A percentile compares a stretch with the other conserved stretches of the same genome.
These are phyloP conservation scores for Schizopygopsis pylzovi DNA, from an alignment of 2,797 vertebrate genomes.

Conservation along the genomic window DNA sequence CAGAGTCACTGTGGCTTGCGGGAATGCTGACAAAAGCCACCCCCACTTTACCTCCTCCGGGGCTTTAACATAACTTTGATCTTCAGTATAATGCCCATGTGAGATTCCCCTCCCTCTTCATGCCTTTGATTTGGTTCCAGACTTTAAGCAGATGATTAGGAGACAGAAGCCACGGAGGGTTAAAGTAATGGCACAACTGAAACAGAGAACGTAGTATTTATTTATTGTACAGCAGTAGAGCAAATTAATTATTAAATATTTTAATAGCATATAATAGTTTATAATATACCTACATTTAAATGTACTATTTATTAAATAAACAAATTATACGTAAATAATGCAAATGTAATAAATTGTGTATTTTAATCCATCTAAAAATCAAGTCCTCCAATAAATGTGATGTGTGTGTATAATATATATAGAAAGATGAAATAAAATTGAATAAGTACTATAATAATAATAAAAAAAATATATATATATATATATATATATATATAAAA, in stretches of 20 bases:
- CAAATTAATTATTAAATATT: background rate
- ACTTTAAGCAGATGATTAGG: constrained; percentile 78
- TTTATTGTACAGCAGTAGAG: background rate
- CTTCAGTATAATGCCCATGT: constrained; percentile 73
- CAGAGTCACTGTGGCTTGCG: constrained; percentile 70
- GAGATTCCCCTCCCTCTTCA: constrained; percentile 51
- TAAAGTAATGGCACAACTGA: constrained; percentile 71
- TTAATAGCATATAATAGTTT: background rate
- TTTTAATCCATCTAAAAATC: background rate
- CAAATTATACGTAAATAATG: background rate
- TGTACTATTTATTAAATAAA: too few relatives aligned
- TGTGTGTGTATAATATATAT: background rate
- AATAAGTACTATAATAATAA: too few relatives aligned
- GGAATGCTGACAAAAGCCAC: constrained; percentile 68
- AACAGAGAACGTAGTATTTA: background rate
- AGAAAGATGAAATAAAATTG: background rate
- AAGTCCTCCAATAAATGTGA: background rate
- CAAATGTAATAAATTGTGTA: background rate
- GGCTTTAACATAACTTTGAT: constrained; percentile 76
- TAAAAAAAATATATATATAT: too few relatives aligned
- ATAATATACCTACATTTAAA: background rate
- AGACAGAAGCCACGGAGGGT: constrained; percentile 70
- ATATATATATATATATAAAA: too few relatives aligned
- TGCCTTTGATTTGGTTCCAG: constrained; percentile 75
- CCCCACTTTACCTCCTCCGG: constrained; percentile 67